Evolutionary conservation across 2,888 invertebrate species (phyloP), one percentile per base, ranked within the genome.

Genomic region (Pharmacophagus antenor): DNA sequence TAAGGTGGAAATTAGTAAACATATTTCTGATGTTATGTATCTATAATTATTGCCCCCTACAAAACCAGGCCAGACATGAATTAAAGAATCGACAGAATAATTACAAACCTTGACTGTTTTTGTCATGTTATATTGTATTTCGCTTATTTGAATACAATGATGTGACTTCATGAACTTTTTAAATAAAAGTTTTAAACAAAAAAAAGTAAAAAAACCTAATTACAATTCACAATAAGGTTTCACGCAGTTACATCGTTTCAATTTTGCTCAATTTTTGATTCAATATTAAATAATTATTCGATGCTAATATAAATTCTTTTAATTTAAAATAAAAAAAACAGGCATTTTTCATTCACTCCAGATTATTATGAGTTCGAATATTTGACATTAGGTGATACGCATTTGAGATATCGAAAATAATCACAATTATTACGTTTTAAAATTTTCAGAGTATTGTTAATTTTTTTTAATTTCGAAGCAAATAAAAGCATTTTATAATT

Each of bases 91-190:
- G 12, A 31, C 31, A 31, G 10, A 31, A 10, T 31, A 10, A 10
- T 31, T 31, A 31, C 3, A 31, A 7, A 5, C 4, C 31, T 31
- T 12, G 3, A 10, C 10, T 3, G 1, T 31, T 31, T 31, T 31
- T 31, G 31, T 31, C 15, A 12, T 10, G 2, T 25, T 12, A 22
- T 22, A 15, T 25, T 15, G 20, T 5, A n/a, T 51, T 37, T 41
- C 3, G 41, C 17, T 41, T 4, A 57, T 57, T 57, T 57, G 31
- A 57, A 59, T 51, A 54, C 48, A 63, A 62, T 65, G 27, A 31
- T 22, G 44, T 47, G 61, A 23, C 51, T 50, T 46, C 44, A 52
- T 62, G 54, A 63, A 58, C 65, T 53, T 61, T 61, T 15, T 8
- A 18, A n/a, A 42, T 17, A 42, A 3, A 42, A 17, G 2, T 42